These are phyloP conservation scores for Dryas iulia DNA, from an alignment of 1,140 invertebrate species.

Conservation along the genomic window DNA sequence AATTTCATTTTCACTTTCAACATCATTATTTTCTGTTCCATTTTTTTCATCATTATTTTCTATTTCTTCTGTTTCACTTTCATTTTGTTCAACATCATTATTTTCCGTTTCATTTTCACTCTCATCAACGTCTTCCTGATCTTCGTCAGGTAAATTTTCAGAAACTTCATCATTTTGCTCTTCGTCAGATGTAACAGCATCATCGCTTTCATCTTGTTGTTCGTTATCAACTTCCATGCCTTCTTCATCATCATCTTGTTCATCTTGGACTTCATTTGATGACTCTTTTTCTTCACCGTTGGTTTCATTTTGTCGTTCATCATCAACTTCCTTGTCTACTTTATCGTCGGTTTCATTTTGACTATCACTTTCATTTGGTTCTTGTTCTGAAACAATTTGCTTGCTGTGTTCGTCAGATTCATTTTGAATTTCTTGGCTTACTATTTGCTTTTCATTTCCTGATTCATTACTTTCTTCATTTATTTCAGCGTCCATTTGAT, in stretches of 20 bases:
- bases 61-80: slow-evolving; percentile 19
- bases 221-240: slow-evolving; percentile 21
- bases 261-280: slow-evolving; percentile 13
- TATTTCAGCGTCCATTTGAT: slow-evolving; percentile 6
- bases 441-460: slow-evolving; percentile 10
- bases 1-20: slow-evolving; percentile 14
- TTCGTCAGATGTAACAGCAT: slow-evolving; percentile 19
- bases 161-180: slow-evolving; percentile 20
- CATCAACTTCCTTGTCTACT: slow-evolving; percentile 17
- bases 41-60: slow-evolving; percentile 9
- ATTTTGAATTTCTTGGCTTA: slow-evolving; percentile 3
- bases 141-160: not conserved
- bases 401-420: slow-evolving; percentile 19
- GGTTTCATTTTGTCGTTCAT: slow-evolving; percentile 23
- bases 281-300: slow-evolving; percentile 20
- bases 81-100: slow-evolving; percentile 17
- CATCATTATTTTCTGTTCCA: slow-evolving; percentile 17
- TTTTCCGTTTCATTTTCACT: slow-evolving; percentile 14
- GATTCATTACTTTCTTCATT: slow-evolving; percentile 10
- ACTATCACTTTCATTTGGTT: slow-evolving; percentile 20
- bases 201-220: slow-evolving; percentile 14
- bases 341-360: slow-evolving; percentile 12
- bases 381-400: slow-evolving; percentile 15
- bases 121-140: not conserved
- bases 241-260: slow-evolving; percentile 14